Percentiles rank a stretch among this genome's conserved stretches.
Conservation (phyloP, 2,113 vertebrate genomes). For the Pachyramphus minor region DNA sequence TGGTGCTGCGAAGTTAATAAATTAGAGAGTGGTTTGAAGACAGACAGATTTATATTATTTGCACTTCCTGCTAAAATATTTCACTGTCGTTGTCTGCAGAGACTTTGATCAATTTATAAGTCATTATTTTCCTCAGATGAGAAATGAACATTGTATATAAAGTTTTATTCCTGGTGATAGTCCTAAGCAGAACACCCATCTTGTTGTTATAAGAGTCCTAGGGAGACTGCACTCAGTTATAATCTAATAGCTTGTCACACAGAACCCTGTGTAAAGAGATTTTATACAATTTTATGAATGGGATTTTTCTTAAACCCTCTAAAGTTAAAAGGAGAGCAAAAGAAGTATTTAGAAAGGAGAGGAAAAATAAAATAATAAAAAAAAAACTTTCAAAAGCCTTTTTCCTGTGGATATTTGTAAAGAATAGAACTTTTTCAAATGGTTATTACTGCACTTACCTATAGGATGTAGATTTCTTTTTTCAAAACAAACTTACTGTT, state of each 20-base stretch:
- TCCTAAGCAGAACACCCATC: neutral
- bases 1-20: neutral
- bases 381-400: neutral
- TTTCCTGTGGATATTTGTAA: neutral
- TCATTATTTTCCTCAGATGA: neutral
- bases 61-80: neutral
- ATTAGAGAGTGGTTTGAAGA: neutral
- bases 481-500: slow-evolving; percentile 55
- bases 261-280: neutral
- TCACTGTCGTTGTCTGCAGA: neutral
- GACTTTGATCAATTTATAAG: neutral
- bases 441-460: neutral
- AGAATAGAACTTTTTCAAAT: neutral
- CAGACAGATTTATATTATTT: neutral
- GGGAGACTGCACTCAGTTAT: neutral
- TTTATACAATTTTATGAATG: neutral
- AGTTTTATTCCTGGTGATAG: neutral
- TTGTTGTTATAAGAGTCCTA: neutral
- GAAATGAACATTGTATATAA: neutral
- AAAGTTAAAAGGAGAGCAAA: neutral
- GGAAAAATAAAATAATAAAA: neutral
- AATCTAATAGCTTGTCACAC: neutral
- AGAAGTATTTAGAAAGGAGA: neutral
- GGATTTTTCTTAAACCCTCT: neutral
- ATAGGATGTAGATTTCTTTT: neutral